Percentiles rank a stretch among this genome's conserved stretches.
Conservation (phyloP, 2,888 invertebrate species). For the Pseudococcus viburni region DNA sequence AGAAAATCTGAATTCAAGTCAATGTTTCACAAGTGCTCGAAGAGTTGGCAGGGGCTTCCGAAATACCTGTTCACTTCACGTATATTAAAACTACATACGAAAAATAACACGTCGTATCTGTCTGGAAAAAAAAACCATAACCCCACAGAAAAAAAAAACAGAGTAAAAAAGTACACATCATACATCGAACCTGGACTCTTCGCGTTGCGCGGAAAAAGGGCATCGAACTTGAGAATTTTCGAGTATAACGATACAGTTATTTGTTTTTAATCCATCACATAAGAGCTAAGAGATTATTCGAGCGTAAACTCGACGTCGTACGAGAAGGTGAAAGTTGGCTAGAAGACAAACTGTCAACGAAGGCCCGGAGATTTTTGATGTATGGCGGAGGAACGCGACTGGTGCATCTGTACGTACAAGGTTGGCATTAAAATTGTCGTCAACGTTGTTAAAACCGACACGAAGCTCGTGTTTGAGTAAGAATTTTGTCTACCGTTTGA, state of each 20-base stretch:
- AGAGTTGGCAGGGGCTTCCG: too few relatives aligned
- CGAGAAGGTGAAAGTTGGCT: conserved; percentile 63
- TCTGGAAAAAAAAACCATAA: too few relatives aligned
- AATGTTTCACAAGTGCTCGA: too few relatives aligned
- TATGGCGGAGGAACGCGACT: background rate
- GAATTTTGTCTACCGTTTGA: conserved; percentile 2
- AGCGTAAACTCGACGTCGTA: conserved; percentile 46
- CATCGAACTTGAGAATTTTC: conserved; percentile 42
- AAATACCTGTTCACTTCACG: too few relatives aligned
- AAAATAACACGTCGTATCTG: too few relatives aligned
- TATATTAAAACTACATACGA: too few relatives aligned
- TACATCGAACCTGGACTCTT: too few relatives aligned
- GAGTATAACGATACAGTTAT: conserved; percentile 43
- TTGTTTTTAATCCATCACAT: conserved; percentile 54
- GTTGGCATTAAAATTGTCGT: conserved; percentile 41
- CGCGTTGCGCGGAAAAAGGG: background rate
- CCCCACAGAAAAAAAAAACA: too few relatives aligned
- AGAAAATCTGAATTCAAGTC: too few relatives aligned
- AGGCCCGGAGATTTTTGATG: conserved; percentile 59
- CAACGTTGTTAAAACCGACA: conserved; percentile 31
- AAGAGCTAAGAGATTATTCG: conserved; percentile 38
- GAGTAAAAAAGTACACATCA: too few relatives aligned
- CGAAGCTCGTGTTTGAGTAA: background rate
- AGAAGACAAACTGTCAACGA: conserved; percentile 62
- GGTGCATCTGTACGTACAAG: background rate